phyloP scores from a whole-genome alignment of 1,140 invertebrate genomes.

The Drosophila eugracilis region DNA sequence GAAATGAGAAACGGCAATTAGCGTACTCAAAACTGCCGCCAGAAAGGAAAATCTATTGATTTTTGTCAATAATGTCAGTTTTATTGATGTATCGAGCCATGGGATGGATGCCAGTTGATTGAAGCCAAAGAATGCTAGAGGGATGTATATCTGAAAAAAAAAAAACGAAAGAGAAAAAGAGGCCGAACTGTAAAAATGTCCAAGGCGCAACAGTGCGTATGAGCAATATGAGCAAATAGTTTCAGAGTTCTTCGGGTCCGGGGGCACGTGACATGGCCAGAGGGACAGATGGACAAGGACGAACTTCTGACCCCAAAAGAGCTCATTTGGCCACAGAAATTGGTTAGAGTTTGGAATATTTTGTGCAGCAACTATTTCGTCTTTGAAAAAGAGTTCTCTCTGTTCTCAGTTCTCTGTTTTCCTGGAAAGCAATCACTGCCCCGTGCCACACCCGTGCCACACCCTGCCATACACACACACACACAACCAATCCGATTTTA shows the following conservation, averaged over 20 bases:
- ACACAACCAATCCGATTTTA: constrained; percentile 9
- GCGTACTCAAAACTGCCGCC: not conserved
- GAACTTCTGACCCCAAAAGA: not conserved
- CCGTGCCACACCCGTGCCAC: too few species aligned
- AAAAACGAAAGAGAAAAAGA: not conserved
- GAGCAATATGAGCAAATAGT: constrained; percentile 42
- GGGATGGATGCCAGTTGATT: not conserved
- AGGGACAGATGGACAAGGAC: not conserved
- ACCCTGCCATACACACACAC: too few species aligned
- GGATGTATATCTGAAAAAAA: not conserved
- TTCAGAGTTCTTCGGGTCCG: too few species aligned
- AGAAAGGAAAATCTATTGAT: not conserved
- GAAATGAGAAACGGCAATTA: constrained; percentile 30
- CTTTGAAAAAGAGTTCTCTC: too few species aligned
- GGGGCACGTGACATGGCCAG: constrained; percentile 2
- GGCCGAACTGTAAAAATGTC: not conserved
- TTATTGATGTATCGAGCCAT: not conserved
- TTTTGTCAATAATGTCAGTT: not conserved
- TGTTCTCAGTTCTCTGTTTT: too few species aligned
- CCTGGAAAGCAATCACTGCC: not conserved
- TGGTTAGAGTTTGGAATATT: constrained; percentile 11
- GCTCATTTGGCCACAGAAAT: constrained; percentile 25
- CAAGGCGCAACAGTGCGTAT: constrained; percentile 39
- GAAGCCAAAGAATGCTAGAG: not conserved
- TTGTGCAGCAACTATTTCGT: constrained; percentile 33